These are phyloP conservation scores for Periplaneta americana DNA, from an alignment of 1,140 invertebrate genomes.

Conservation along the genomic window DNA sequence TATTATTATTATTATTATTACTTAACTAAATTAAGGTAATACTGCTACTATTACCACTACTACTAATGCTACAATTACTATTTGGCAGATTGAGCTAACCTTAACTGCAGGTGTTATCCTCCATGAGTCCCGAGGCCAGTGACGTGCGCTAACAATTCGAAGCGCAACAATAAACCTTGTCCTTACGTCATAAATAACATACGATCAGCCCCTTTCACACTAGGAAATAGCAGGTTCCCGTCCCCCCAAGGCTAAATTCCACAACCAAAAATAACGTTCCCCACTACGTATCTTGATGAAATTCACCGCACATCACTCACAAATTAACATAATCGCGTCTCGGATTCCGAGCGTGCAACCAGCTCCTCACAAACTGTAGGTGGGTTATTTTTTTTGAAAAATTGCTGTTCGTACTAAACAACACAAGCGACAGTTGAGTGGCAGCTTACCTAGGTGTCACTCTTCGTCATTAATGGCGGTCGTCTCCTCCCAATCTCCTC, in stretches of 20 bases:
- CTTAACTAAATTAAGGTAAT: no score
- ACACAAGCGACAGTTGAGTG: conserved; percentile 20
- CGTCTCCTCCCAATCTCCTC: conserved; percentile 19
- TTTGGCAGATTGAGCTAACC: not conserved
- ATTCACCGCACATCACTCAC: not conserved
- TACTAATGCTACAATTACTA: not conserved
- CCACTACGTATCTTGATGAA: not conserved
- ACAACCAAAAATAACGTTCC: not conserved
- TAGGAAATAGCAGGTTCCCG: not conserved
- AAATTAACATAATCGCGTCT: not conserved
- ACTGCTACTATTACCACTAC: not conserved
- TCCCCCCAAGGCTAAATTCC: not conserved
- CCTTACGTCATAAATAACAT: not conserved
- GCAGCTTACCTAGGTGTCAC: conserved; percentile 21
- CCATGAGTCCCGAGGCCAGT: not conserved
- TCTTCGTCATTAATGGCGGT: conserved; percentile 22
- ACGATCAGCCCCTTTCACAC: not conserved
- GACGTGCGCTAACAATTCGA: not conserved
- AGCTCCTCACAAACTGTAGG: not conserved
- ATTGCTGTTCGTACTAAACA: conserved; percentile 14
- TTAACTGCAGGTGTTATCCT: not conserved
- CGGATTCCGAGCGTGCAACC: not conserved
- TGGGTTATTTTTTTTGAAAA: not conserved
- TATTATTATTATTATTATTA: not conserved
- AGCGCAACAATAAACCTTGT: not conserved